A percentile compares a stretch with the other conserved stretches of the same genome.
phyloP scores from a whole-genome alignment of 1,140 invertebrate species.

The Drosophila bocqueti region DNA sequence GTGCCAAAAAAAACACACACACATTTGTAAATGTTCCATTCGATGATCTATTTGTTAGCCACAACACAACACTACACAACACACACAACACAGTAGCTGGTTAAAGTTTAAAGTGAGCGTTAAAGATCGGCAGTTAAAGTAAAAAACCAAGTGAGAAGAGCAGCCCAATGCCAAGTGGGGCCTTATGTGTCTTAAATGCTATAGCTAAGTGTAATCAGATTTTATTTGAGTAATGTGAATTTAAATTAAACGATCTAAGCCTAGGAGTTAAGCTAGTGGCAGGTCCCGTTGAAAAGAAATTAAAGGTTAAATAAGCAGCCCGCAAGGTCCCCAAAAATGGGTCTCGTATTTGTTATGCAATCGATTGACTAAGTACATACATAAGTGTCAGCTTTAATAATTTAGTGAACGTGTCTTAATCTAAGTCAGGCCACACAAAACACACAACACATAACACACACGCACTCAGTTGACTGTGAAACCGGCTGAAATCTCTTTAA shows the following conservation, averaged over 20 bases:
- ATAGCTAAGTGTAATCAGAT: constrained; percentile 79
- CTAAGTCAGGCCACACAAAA: constrained; percentile 62
- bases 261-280: constrained; percentile 43
- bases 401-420: constrained; percentile 77
- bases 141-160: constrained; percentile 22
- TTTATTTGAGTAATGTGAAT: constrained; percentile 74
- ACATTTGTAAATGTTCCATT: constrained; percentile 77
- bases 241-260: constrained; percentile 61
- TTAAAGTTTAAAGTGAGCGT: constrained; percentile 36
- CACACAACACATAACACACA: constrained; percentile 25
- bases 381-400: constrained; percentile 85
- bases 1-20: constrained; percentile 61
- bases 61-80: constrained; percentile 30
- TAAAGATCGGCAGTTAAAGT: constrained; percentile 30
- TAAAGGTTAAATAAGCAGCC: constrained; percentile 23
- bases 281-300: constrained; percentile 36
- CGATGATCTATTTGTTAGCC: constrained; percentile 31
- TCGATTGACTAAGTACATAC: constrained; percentile 70
- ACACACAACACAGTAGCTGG: constrained; percentile 19
- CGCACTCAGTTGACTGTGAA: constrained; percentile 31
- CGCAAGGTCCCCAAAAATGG: background rate
- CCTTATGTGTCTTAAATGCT: constrained; percentile 85
- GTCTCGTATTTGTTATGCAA: constrained; percentile 73
- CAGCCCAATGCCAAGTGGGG: constrained; percentile 81
- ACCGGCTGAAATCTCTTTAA: constrained; percentile 74